Conservation (phyloP, 2,888 invertebrate species). For the Catocala nupta region DNA sequence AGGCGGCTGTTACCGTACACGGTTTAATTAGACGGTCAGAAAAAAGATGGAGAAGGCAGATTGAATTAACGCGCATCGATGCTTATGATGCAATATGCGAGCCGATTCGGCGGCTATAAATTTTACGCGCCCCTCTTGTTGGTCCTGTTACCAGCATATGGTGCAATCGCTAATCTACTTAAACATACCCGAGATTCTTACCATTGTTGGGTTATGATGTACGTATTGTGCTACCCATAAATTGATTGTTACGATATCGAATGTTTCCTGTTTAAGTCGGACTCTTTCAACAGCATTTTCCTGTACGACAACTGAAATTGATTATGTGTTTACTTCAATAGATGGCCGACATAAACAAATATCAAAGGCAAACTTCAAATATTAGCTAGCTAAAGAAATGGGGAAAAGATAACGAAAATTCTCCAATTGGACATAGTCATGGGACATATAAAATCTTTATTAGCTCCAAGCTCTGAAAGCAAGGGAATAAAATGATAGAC, state of each 20-base stretch:
- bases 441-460: conserved; percentile 30
- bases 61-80: conserved; percentile 70
- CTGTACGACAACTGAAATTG: conserved; percentile 42
- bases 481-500: conserved; percentile 32
- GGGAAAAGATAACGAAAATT: conserved; percentile 43
- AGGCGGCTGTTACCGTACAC: conserved; percentile 40
- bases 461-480: conserved; percentile 12
- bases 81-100: conserved; percentile 75
- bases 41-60: conserved; percentile 58
- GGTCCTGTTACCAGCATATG: conserved; percentile 74
- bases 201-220: conserved; percentile 40
- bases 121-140: conserved; percentile 67
- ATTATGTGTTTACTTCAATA: conserved; percentile 38
- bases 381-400: conserved; percentile 48
- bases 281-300: conserved; percentile 51
- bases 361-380: conserved; percentile 36
- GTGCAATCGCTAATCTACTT: conserved; percentile 68
- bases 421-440: conserved; percentile 4
- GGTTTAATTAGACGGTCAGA: conserved; percentile 53
- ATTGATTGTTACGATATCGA: conserved; percentile 46
- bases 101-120: conserved; percentile 69
- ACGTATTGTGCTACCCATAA: conserved; percentile 43
- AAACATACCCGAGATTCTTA: conserved; percentile 54
- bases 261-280: conserved; percentile 50
- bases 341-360: conserved; percentile 45